Evolutionary conservation across 2,113 vertebrate genomes (phyloP).

Genomic region (Psammodynastes pulverulentus): DNA sequence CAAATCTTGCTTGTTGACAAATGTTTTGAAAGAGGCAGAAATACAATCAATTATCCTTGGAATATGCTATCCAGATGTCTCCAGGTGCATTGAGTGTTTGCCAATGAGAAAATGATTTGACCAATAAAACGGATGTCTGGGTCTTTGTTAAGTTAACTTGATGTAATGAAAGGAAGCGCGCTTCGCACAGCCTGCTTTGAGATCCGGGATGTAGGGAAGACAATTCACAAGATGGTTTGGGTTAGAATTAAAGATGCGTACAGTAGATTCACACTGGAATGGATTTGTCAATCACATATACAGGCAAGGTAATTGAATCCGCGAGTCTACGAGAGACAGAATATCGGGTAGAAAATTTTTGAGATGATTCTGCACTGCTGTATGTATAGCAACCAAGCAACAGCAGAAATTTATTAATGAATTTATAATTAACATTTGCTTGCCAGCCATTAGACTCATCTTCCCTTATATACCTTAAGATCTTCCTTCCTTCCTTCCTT

Average conservation of each 20-base stretch:
- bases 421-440: neutral
- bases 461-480: too few species aligned
- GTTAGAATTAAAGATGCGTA: neutral
- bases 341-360: neutral
- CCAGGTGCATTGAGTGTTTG: slow-evolving; percentile 25
- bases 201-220: accelerated
- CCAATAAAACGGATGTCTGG: slow-evolving; percentile 45
- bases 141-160: slow-evolving; percentile 44
- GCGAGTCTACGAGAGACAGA: neutral
- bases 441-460: neutral
- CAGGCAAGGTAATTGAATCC: neutral
- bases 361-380: neutral
- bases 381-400: neutral
- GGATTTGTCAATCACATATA: neutral
- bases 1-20: slow-evolving; percentile 66
- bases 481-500: too few species aligned
- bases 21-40: slow-evolving; percentile 58
- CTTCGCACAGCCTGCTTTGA: neutral
- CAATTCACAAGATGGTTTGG: neutral
- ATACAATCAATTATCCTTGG: slow-evolving; percentile 58
- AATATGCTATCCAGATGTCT: slow-evolving; percentile 49
- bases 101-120: slow-evolving; percentile 49
- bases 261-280: slow-evolving; percentile 30
- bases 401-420: neutral
- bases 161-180: slow-evolving; percentile 49